Conservation (phyloP, 2,113 vertebrate species). For the Corydoras maculifer region DNA sequence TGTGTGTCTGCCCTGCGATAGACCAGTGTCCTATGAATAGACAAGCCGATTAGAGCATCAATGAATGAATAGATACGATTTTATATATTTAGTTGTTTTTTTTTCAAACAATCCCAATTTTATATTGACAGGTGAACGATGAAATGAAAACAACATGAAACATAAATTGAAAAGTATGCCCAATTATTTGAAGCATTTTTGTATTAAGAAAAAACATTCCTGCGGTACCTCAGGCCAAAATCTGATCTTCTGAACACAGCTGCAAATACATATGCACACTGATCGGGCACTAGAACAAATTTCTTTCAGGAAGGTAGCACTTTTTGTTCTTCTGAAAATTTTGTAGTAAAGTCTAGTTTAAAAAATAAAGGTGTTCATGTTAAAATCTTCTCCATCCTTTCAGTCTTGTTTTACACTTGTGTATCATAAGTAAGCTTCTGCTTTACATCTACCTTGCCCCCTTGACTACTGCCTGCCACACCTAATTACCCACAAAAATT, state of each 20-base stretch:
- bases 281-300: too few relatives aligned
- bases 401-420: constrained; percentile 15
- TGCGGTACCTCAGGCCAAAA: neutral
- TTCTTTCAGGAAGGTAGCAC: too few relatives aligned
- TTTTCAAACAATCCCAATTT: too few relatives aligned
- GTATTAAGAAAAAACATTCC: constrained; percentile 21
- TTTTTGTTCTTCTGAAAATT: neutral
- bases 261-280: neutral
- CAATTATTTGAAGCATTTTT: constrained; percentile 9
- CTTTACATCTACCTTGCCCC: constrained; percentile 13
- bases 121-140: too few relatives aligned
- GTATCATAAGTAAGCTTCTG: constrained; percentile 20
- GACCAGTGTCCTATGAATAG: too few relatives aligned
- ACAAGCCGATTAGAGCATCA: too few relatives aligned
- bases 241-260: neutral
- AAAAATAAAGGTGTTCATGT: constrained; percentile 8
- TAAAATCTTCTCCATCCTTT: constrained; percentile 21
- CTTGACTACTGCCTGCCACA: neutral
- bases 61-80: too few relatives aligned
- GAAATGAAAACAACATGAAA: too few relatives aligned
- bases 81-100: too few relatives aligned
- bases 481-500: constrained; percentile 23
- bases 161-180: neutral
- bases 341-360: neutral
- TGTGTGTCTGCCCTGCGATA: too few relatives aligned